Base-by-base conservation (phyloP, 2,888 invertebrate genomes). In the Thereva nobilitata region DNA sequence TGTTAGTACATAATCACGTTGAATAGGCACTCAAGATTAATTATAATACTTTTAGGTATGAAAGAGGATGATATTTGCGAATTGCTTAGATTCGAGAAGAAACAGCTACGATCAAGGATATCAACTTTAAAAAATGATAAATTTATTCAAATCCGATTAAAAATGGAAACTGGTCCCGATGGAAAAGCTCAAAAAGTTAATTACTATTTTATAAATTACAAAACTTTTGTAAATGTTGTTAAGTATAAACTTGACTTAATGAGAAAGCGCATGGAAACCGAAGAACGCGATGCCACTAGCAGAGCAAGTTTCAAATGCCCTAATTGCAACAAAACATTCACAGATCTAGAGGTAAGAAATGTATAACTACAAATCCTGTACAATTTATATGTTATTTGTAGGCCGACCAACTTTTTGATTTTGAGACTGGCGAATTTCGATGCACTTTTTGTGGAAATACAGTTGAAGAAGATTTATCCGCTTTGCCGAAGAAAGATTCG, bases 201-300 rank as follows among this genome's bases (percentile, higher is more conserved):
- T 81, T 97, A 96, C 80, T 97, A 97, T 81, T 97, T 95, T 77
- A 97, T 97, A 73, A 97, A 97, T 82, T 97, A 97, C 81, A 95
- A 95, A 84, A 92, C 91, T 45, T 97, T 97, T 82, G 97, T 97
- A 4, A 97, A 97, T 83, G 95, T 97, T 9, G 93, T 97, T 0
- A 97, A 97, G 81, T 98, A 97, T 82, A 97, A 97, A 83, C 82
- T 98, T 77, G 97, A 97, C 82, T 86, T 95, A 76, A 96, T 97
- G 92, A 86, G 95, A 67, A 93, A 95, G 77, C 89, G 95, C 73
- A 90, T 98, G 86, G 97, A 97, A 80, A 94, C 93, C 0, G 95
- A 95, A 77, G 97, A 97, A 78, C 84, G 96, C 57, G 95, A 97
- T 81, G 94, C 94, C 0, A 97, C 96, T 0, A 95, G 94, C 78